Base-by-base conservation (phyloP, 2,888 invertebrate genomes). In the Rapana venosa region DNA sequence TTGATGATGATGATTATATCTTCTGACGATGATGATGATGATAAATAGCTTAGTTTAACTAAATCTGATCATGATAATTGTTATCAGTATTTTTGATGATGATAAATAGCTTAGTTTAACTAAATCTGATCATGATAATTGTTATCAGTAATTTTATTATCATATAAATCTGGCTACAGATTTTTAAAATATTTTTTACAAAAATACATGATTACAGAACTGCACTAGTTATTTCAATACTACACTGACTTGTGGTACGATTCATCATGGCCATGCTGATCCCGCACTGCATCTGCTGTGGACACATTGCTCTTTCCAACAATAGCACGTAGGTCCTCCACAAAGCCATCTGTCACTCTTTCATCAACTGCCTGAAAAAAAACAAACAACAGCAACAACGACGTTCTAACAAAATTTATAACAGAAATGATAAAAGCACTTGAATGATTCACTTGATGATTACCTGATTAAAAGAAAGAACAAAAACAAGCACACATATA, bases 201-300 rank as follows among this genome's bases (percentile, higher is more conserved):
- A 47, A n/a, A 47, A 47, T 8, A n/a, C n/a, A n/a, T n/a, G n/a
- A n/a, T n/a, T n/a, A n/a, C n/a, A n/a, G n/a, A 47, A 47, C 47
- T 47, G 4, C 47, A 47, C 47, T 47, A 47, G 8, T 47, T 2
- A 47, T 47, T 47, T 47, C 4, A 47, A 47, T n/a, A n/a, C n/a
- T 6, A 83, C 8, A 85, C 93, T 91, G 93, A 96, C 96, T 84
- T 87, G 90, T 95, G 95, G 90, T 95, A 95, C 0, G 95, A 95
- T 89, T 96, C 96, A 93, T 96, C 96, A 83, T 94, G 93, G 0
- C 95, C 94, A 92, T 96, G 96, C 87, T 96, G 96, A 86, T 95
- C 95, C 88, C 96, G 92, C 1, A 96, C 94, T 26, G 96, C 95
- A 61, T 94, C 94, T 13, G 96, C 94, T 47, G 94, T 95, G 2